Evolutionary conservation across 2,888 invertebrate genomes (phyloP).

Genomic region (Baccha elongata): DNA sequence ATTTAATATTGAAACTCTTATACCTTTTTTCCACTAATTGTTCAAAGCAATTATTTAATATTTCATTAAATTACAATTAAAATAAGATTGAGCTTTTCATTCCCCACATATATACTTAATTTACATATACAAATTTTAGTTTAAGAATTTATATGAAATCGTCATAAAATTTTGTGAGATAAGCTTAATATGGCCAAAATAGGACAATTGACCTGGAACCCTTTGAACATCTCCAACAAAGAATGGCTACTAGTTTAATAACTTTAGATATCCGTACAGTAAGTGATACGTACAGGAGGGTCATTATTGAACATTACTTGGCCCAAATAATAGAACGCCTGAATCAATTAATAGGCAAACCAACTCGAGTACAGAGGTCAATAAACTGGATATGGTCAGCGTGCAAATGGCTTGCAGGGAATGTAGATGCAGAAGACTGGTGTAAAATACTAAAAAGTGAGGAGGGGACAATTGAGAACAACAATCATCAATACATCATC

Average conservation of each 20-base stretch:
- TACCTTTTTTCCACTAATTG: too few relatives aligned
- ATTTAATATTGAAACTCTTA: too few relatives aligned
- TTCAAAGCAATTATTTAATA: too few relatives aligned
- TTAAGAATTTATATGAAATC: background rate
- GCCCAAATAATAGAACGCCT: background rate
- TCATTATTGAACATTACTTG: background rate
- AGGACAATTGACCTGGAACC: background rate
- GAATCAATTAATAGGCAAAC: background rate
- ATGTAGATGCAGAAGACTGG: too few relatives aligned
- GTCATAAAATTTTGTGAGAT: background rate
- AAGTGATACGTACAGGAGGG: too few relatives aligned
- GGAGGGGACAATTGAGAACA: background rate
- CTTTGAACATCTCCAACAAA: too few relatives aligned
- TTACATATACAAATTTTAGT: background rate
- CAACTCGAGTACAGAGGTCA: too few relatives aligned
- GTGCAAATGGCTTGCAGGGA: slow-evolving; percentile 44
- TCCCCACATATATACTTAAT: background rate
- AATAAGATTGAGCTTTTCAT: too few relatives aligned
- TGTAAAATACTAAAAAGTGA: slow-evolving; percentile 9
- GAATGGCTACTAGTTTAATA: background rate
- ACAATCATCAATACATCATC: too few relatives aligned
- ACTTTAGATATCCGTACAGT: background rate
- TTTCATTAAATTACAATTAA: too few relatives aligned
- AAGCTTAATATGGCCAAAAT: background rate
- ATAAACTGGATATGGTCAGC: slow-evolving; percentile 30